Base-by-base conservation (phyloP, 2,888 invertebrate species). In the Callinectes sapidus region DNA sequence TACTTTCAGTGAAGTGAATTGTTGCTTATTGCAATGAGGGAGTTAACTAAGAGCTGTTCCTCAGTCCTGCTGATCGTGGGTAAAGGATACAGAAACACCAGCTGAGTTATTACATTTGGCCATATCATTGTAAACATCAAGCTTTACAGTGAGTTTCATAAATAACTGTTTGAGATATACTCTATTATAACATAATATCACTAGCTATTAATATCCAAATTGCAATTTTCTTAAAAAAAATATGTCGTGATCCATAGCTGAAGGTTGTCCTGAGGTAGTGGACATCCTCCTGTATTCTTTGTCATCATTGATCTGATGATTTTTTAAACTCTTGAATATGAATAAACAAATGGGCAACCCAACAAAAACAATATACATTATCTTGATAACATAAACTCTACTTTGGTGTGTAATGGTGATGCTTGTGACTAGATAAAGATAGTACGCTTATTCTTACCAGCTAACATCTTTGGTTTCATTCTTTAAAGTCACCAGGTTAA, bases 111-210 rank as follows among this genome's bases (percentile, higher is more conserved):
- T 93, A 93, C 91, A 91, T 91, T 93, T 93, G 93, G 93, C 93
- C 93, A 91, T 93, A 93, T 93, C 90, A 91, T 93, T 93, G 91
- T 93, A 93, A 93, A 93, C 93, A 93, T 93, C 93, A 93, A 93
- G 93, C 93, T 93, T 93, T 93, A 93, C 91, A 93, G 93, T 93
- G 93, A 91, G 91, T 93, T 93, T 91, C 93, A 93, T 93, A 93
- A 93, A 91, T 93, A 93, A 93, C 86, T 90, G 90, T 88, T 87
- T 90, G 91, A 91, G 91, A 93, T 93, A 92, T 93, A 93, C 35
- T 93, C 91, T 93, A 92, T 90, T 48, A 93, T 90, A 93, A 93
- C 93, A 93, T 86, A 93, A 93, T 93, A 93, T 91, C 90, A 92
- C 90, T 92, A 91, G 54, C 66, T 93, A 93, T 93, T 89, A 89